Conservation (phyloP, 1,140 invertebrate genomes). For the Drosophila subpulchrella region DNA sequence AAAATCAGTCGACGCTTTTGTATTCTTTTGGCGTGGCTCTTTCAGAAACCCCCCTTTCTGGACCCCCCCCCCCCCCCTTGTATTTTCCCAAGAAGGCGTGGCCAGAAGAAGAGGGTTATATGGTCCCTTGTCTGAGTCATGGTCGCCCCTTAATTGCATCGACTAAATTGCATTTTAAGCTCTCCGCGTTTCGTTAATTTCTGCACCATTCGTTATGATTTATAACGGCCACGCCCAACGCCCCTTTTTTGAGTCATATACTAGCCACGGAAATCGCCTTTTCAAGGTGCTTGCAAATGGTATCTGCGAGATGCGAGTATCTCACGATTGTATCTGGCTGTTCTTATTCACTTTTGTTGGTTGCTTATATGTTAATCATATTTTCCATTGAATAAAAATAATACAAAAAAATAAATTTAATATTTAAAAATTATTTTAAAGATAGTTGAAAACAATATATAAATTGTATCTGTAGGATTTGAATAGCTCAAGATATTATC, state of each 20-base stretch:
- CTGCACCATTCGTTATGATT: conserved; percentile 36
- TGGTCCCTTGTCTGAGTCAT: conserved; percentile 31
- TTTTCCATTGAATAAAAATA: not conserved
- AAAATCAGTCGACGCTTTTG: conserved; percentile 78
- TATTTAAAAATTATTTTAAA: not conserved
- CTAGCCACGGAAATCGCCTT: not conserved
- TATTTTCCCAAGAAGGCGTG: conserved; percentile 1
- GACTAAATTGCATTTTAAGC: conserved; percentile 77
- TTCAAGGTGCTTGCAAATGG: conserved; percentile 3
- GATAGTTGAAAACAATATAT: no score
- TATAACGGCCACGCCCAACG: conserved; percentile 26
- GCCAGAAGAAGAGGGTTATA: not conserved
- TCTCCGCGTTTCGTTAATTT: conserved; percentile 51
- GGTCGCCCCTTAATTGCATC: conserved; percentile 64
- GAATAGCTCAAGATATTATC: no score
- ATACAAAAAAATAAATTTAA: not conserved
- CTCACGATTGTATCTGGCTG: not conserved
- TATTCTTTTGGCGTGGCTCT: conserved; percentile 36
- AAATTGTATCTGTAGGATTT: no score
- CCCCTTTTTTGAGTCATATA: conserved; percentile 3
- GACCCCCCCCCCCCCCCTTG: not conserved
- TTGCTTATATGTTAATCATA: not conserved
- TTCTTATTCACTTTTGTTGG: not conserved
- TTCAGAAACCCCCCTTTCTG: not conserved
- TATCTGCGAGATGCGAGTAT: conserved; percentile 6